Evolutionary conservation across 2,113 vertebrate species (phyloP), one percentile per base, ranked within the genome.

Genomic region (Brachypodius melanocephalos): DNA sequence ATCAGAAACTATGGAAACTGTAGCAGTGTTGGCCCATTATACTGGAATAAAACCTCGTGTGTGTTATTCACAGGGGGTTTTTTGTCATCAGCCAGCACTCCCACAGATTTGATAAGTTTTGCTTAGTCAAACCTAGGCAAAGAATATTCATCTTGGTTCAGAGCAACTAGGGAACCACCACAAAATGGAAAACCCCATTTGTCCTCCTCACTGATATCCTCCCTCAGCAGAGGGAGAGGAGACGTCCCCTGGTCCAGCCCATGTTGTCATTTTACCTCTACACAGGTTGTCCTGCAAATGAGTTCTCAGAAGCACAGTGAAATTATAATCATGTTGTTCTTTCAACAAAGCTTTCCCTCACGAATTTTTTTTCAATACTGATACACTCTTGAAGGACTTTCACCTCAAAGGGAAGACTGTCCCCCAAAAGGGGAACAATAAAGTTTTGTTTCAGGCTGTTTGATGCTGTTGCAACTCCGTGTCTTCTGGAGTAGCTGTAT

Each of bases 401-500:
- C 34, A 87, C 32, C 49, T 31, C 79, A 48, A 76, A 68, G 4
- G 14, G 34, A 20, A 73, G n/a, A 85, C 61, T 61, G 49, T 63
- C 20, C 69, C 46, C 45, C 25, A 83, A 76, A 85, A 34, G 2
- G 42, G 34, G 68, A 93, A 92, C 34, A 90, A 73, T 65, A 68
- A 66, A 82, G 12, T 75, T 61, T 88, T 77, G 63, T 92, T 93
- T 88, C 46, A 76, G 74, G 51, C 54, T 54, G 26, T 89, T 85
- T 43, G 86, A 92, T 88, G 85, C 55, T 93, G 81, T 96, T 90
- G 91, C 79, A 95, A 84, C 55, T 83, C 84, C 32, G 54, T 62
- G 40, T 74, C 40, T 91, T 93, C 57, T 88, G 45, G 57, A 90
- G 52, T 93, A 94, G 81, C 67, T 80, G 78, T 88, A 94, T 96